These are phyloP conservation scores for Alentia gelatinosa DNA, from an alignment of 2,888 invertebrate species.

Conservation along the genomic window DNA sequence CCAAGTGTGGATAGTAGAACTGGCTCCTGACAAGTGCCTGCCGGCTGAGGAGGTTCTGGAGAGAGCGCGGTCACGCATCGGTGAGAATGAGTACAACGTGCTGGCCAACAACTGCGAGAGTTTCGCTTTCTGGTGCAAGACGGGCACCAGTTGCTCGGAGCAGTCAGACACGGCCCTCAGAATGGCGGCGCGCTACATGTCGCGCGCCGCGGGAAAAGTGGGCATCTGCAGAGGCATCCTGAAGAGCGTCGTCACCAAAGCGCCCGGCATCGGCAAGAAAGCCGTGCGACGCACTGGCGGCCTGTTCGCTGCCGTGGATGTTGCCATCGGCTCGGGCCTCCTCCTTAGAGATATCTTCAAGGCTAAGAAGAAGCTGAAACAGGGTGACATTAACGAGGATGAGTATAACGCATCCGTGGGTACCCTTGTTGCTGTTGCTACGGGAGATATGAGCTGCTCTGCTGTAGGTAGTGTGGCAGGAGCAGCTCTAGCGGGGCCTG, in stretches of 20 bases:
- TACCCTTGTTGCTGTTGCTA: background rate
- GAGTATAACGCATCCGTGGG: background rate
- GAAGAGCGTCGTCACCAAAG: background rate
- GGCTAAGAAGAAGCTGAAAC: background rate
- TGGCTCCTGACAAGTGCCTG: background rate
- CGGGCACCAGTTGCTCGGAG: background rate
- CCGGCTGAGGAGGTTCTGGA: background rate
- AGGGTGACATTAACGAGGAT: background rate
- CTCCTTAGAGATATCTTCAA: background rate
- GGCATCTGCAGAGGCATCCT: background rate
- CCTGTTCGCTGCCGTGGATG: background rate
- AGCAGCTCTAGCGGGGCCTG: background rate
- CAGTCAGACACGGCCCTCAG: background rate
- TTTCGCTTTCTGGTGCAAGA: constrained; percentile 33
- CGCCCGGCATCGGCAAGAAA: background rate
- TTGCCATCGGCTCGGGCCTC: background rate
- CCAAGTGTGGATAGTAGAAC: background rate
- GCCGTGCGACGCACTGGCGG: background rate
- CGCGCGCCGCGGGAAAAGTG: background rate
- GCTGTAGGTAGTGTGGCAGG: background rate
- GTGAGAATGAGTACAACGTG: background rate
- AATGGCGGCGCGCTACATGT: background rate
- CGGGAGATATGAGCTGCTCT: constrained; percentile 4
- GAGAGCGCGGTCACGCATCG: background rate
- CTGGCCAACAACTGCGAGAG: constrained; percentile 11